Conservation (phyloP, 2,797 vertebrate species). For the Myripristis murdjan region DNA sequence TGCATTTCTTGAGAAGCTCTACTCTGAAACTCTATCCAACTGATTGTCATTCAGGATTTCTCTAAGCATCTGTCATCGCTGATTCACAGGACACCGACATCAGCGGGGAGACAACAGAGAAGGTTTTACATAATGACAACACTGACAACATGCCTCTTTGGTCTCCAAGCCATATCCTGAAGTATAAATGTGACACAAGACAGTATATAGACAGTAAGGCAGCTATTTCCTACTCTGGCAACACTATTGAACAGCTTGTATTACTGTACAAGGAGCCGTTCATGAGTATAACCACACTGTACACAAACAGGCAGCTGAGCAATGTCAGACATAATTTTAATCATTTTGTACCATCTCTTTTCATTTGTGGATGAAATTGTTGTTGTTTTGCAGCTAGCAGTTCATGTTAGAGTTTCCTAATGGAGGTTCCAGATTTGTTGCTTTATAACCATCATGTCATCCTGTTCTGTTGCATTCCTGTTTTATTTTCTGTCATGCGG, state of each 20-base stretch:
- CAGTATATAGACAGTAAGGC: not conserved
- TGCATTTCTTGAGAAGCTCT: not conserved
- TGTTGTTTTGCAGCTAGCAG: no score
- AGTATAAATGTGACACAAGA: not conserved
- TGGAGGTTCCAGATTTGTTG: not conserved
- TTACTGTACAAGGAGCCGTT: no score
- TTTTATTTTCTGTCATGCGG: not conserved
- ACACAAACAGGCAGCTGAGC: not conserved
- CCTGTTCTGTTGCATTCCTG: not conserved
- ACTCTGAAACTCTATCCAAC: not conserved
- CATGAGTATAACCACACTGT: not conserved
- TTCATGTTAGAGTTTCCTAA: no score
- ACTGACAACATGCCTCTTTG: not conserved
- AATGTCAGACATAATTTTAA: not conserved
- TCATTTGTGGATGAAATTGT: no score
- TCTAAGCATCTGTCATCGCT: not conserved
- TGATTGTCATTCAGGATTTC: slow-evolving; percentile 22
- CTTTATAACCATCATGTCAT: not conserved
- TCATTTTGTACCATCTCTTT: slow-evolving; percentile 13
- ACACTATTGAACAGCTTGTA: not conserved
- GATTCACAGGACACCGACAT: no score
- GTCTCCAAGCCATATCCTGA: not conserved
- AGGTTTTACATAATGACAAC: not conserved
- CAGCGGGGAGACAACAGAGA: not conserved
- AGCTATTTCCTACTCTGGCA: not conserved